These are phyloP conservation scores for Hucho hucho DNA, from an alignment of 2,113 vertebrate genomes.

Conservation along the genomic window DNA sequence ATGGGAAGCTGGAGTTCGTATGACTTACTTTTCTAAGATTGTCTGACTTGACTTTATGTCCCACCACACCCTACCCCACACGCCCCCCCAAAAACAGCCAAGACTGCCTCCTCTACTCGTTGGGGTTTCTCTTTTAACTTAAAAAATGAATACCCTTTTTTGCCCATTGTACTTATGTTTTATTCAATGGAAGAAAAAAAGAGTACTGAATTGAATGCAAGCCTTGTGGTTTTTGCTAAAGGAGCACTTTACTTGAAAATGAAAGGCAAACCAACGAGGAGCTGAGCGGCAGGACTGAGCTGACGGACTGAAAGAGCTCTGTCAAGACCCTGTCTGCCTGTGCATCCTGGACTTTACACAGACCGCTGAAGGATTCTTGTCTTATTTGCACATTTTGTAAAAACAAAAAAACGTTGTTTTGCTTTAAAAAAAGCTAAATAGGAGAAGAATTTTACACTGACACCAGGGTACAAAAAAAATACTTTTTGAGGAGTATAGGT, in stretches of 20 bases:
- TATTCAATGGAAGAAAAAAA: constrained; percentile 51
- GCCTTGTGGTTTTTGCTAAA: constrained; percentile 85
- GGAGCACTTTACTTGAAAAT: constrained; percentile 97
- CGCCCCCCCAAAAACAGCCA: constrained; percentile 7
- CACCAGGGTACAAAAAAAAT: constrained; percentile 82
- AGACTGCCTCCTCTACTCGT: constrained; percentile 16
- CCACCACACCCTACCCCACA: background rate
- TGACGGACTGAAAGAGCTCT: constrained; percentile 64
- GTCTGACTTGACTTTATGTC: background rate
- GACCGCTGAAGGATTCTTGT: constrained; percentile 89
- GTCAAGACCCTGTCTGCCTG: constrained; percentile 58
- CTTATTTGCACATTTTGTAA: constrained; percentile 98
- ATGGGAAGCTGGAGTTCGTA: constrained; percentile 97
- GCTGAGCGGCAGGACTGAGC: constrained; percentile 60
- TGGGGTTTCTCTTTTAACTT: constrained; percentile 21
- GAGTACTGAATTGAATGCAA: constrained; percentile 71
- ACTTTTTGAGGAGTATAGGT: constrained; percentile 79
- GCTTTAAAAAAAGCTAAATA: constrained; percentile 59
- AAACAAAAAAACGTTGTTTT: constrained; percentile 51
- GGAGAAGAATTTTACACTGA: constrained; percentile 86
- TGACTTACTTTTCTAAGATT: constrained; percentile 71
- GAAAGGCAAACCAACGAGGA: constrained; percentile 67
- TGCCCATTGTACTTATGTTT: constrained; percentile 27
- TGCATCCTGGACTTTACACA: constrained; percentile 82
- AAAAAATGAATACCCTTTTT: constrained; percentile 44